A percentile compares a stretch with the other conserved stretches of the same genome.
phyloP scores from a whole-genome alignment of 1,140 invertebrate species.

The Caligus rogercresseyi region DNA sequence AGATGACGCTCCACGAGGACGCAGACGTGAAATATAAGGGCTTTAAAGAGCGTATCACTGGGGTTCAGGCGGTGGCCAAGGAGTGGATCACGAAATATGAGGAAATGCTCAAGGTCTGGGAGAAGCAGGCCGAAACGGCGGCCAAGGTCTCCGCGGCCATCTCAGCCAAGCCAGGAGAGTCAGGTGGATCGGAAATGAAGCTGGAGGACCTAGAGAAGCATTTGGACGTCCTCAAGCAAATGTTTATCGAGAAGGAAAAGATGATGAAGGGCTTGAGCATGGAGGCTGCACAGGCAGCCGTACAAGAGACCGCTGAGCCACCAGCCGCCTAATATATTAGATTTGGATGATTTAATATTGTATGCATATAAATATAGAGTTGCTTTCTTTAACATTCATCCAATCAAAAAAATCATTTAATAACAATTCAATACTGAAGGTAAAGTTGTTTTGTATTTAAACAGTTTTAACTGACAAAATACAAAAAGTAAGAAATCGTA shows the following conservation, averaged over 20 bases:
- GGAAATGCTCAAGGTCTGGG: constrained; percentile 8
- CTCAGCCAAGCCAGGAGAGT: background rate
- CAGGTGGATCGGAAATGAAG: constrained; percentile 10
- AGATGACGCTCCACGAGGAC: constrained; percentile 17
- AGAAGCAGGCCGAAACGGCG: constrained; percentile 12
- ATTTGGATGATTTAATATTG: no score
- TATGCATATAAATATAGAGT: no score
- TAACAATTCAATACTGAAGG: no score
- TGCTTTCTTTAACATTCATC: no score
- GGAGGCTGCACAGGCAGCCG: background rate
- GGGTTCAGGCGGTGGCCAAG: background rate
- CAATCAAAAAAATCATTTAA: no score
- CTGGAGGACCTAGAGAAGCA: constrained; percentile 17
- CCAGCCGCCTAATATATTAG: background rate
- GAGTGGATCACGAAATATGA: constrained; percentile 5
- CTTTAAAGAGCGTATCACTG: background rate
- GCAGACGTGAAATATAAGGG: constrained; percentile 1
- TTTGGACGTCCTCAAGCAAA: constrained; percentile 13
- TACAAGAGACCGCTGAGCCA: background rate
- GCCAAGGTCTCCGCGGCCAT: constrained; percentile 11
- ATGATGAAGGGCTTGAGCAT: constrained; percentile 15
- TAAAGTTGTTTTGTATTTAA: no score
- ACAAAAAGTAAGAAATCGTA: no score
- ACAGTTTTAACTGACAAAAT: no score
- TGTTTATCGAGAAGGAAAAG: constrained; percentile 20